These are phyloP conservation scores for Macaca nemestrina DNA, from an alignment of 2,113 vertebrate species.

Conservation along the genomic window DNA sequence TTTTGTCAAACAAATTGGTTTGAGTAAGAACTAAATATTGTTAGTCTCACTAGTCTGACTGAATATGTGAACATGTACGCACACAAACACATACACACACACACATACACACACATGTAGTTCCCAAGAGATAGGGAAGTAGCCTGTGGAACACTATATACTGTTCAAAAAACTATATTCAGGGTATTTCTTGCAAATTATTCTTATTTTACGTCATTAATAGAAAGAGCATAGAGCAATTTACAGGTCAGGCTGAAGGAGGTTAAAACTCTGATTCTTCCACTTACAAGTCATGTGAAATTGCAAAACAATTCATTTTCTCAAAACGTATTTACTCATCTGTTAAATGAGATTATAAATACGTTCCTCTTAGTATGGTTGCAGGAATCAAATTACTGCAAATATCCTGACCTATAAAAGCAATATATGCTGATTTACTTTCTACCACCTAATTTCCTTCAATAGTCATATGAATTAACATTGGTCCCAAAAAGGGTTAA, in stretches of 20 bases:
- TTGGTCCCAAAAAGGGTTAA: background rate
- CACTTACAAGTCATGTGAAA: background rate
- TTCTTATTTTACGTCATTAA: background rate
- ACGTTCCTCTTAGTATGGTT: background rate
- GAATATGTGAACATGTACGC: background rate
- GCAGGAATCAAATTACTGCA: background rate
- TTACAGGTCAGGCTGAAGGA: background rate
- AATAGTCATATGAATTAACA: background rate
- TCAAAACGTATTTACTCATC: background rate
- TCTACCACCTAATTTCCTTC: background rate
- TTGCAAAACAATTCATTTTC: background rate
- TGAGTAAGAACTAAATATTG: conserved; percentile 36
- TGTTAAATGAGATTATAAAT: background rate
- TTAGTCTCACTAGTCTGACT: background rate
- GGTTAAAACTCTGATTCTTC: background rate
- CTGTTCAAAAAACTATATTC: background rate
- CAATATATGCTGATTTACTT: background rate
- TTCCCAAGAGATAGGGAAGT: background rate
- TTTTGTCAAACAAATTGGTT: conserved; percentile 75
- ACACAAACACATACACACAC: background rate
- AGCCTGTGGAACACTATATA: background rate
- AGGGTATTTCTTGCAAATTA: background rate
- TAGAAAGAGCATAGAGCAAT: background rate
- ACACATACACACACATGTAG: background rate
- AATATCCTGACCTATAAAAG: background rate